Percentiles rank a stretch among this genome's conserved stretches.
These are phyloP conservation scores for Caenorhabditis latens DNA, from an alignment of 1,140 invertebrate genomes.

Conservation along the genomic window DNA sequence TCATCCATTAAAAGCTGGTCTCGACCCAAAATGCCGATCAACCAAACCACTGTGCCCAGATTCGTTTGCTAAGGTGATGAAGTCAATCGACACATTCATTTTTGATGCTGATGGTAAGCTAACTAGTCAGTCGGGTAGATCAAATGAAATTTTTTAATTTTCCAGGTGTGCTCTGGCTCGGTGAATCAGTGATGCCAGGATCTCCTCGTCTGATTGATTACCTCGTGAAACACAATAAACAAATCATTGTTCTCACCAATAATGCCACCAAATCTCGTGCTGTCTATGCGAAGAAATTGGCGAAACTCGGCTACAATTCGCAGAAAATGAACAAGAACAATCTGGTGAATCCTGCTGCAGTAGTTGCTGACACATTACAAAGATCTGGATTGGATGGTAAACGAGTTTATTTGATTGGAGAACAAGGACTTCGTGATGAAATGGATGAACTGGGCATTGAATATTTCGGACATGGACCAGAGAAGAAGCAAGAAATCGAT, in stretches of 20 bases:
- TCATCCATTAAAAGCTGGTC: slow-evolving; percentile 24
- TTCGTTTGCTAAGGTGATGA: slow-evolving; percentile 22
- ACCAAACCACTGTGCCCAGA: slow-evolving; percentile 22
- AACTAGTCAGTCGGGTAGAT: not conserved
- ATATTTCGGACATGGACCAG: slow-evolving; percentile 77
- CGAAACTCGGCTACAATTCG: slow-evolving; percentile 71
- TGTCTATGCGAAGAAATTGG: slow-evolving; percentile 75
- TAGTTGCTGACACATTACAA: slow-evolving; percentile 72
- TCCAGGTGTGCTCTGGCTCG: slow-evolving; percentile 75
- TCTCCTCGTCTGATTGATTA: slow-evolving; percentile 73
- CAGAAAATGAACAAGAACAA: slow-evolving; percentile 60
- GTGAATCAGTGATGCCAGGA: slow-evolving; percentile 72
- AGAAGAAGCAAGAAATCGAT: slow-evolving; percentile 67
- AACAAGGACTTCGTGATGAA: slow-evolving; percentile 78
- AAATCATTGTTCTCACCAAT: slow-evolving; percentile 75
- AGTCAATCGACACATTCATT: slow-evolving; percentile 75
- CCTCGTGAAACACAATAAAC: slow-evolving; percentile 67
- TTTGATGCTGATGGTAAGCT: slow-evolving; percentile 76
- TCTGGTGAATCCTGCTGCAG: slow-evolving; percentile 76
- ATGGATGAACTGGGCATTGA: slow-evolving; percentile 76
- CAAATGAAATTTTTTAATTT: not conserved
- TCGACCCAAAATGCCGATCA: slow-evolving; percentile 28
- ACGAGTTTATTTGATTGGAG: slow-evolving; percentile 76
- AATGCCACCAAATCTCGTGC: slow-evolving; percentile 76
- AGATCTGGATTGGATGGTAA: slow-evolving; percentile 68